Base-by-base conservation (phyloP, 2,113 vertebrate genomes). In the Pachypanchax playfairii region DNA sequence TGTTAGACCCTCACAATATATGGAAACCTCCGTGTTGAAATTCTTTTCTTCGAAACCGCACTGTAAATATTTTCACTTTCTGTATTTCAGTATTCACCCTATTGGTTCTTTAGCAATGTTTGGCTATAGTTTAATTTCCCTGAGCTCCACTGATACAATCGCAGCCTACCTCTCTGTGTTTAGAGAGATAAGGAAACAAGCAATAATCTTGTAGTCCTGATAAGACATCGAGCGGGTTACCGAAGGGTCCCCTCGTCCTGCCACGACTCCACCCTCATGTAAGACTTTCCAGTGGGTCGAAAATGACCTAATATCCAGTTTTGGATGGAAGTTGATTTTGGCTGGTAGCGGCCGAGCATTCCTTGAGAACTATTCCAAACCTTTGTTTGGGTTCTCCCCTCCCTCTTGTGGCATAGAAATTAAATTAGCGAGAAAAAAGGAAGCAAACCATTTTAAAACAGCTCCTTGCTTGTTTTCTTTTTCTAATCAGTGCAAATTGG, bases 21-120 rank as follows among this genome's bases (percentile, higher is more conserved):
- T 90, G 91, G 91, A 92, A 92, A 89, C 80, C 56, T 86, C 64
- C 12, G 2, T 65, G 64, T 68, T 80, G 69, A 76, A 71, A 69
- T 49, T 18, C 22, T 62, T 57, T 59, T 70, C 68, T 70, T 71
- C 8, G 73, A 91, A 79, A 77, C 60, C 31, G 69, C 73, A 79
- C 59, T 59, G 78, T 89, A 88, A 91, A 91, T 89, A 90, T 89
- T 91, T 88, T 90, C 83, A 59, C 83, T 82, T 83, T 72, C 74
- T 39, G 50, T 63, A 43, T 55, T 77, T 70, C 67, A 73, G 74
- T 70, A 51, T 73, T 59, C 26, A 36, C 57, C 22, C 28, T 58
- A 64, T 57, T 53, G 70, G 57, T 52, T 48, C 73, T 83, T 73
- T 47, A 77, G 72, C 58, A 52, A 42, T 63, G 53, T 84, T 87